Base-by-base conservation (phyloP, 2,888 invertebrate genomes). In the Xylota segnis region DNA sequence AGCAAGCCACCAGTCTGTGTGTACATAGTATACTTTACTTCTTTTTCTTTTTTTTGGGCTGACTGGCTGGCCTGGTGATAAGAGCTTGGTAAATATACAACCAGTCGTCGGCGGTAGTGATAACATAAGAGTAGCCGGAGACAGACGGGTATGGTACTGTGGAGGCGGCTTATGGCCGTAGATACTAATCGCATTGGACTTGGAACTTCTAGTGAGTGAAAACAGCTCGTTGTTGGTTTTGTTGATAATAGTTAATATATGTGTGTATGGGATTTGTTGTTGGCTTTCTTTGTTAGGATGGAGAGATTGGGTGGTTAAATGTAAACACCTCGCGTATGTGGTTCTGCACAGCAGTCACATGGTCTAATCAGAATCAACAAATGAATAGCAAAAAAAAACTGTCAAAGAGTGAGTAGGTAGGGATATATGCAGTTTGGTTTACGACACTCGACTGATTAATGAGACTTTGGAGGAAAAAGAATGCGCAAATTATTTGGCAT, bases 141-240 rank as follows among this genome's bases (percentile, higher is more conserved):
- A 63, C 14, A 61, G 59, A 61, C 47, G 47, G 23, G 47, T 27
- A 59, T 59, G 40, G 40, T 6, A 27, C 27, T 23, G 54, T 56
- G 54, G 54, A 54, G 68, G 29, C 23, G 76, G 56, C 59, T 61
- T 66, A 72, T 77, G 83, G 63, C 52, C 56, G 58, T 27, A 65
- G 50, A 50, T 82, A 63, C 37, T 83, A 77, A 66, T 83, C 71
- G 59, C 12, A 52, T 66, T 63, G 70, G 66, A 83, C 83, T 83
- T 83, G 43, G 65, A 43, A 77, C 83, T 40, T 71, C 58, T 50
- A 18, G 47, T 52, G 43, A 52, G 59, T 56, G 37, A 63, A 34
- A 59, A 65, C 45, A 72, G 61, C 50, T 18, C 50, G 37, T 34
- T 61, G 52, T 54, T 61, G 43, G 14, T 43, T n/a, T 43, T 43